Base-by-base conservation (phyloP, 2,888 invertebrate species). In the Stratiomys singularior region DNA sequence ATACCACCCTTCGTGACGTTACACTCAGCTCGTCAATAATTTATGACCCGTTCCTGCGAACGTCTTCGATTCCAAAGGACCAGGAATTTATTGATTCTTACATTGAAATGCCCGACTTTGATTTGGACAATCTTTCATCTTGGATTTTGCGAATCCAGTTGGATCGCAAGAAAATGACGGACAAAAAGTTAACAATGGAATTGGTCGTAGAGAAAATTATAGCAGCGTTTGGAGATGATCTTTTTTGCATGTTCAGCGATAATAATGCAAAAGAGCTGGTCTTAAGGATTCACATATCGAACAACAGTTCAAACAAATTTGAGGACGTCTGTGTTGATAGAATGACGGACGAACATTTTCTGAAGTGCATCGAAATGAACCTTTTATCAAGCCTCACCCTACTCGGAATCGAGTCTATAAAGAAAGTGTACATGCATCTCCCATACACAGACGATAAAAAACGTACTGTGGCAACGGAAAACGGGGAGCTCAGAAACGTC, bases 81-180 rank as follows among this genome's bases (percentile, higher is more conserved):
- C 98, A 99, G 87, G 99, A 99, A 85, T 99, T 99, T 88, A 99
- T 99, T 0, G 98, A 98, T 87, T 97, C 99, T 63, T 99, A 99
- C 87, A 99, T 99, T 85, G 99, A 99, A 90, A 99, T 99, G 99
- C 99, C 99, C 15, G 99, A 99, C 87, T 98, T 99, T 86, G 99
- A 99, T 87, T 97, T 98, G 0, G 95, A 96, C 0, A 92, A 97
- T 82, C 98, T 99, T 81, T 98, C 98, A 0, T 98, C 99, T 0
- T 99, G 99, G 99, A 88, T 99, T 47, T 89, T 99, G 60, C 95
- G 99, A 89, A 97, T 99, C 82, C 99, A 99, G 86, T 89, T 99
- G 78, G 99, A 99, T 88, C 92, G 99, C 77, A 99, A 99, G 87
- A 91, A 98, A 83, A 99, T 99, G 97, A 97, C 97, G 15, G 99